Evolutionary conservation across 2,888 invertebrate species (phyloP).

Genomic region (Cryptosula pallasiana): DNA sequence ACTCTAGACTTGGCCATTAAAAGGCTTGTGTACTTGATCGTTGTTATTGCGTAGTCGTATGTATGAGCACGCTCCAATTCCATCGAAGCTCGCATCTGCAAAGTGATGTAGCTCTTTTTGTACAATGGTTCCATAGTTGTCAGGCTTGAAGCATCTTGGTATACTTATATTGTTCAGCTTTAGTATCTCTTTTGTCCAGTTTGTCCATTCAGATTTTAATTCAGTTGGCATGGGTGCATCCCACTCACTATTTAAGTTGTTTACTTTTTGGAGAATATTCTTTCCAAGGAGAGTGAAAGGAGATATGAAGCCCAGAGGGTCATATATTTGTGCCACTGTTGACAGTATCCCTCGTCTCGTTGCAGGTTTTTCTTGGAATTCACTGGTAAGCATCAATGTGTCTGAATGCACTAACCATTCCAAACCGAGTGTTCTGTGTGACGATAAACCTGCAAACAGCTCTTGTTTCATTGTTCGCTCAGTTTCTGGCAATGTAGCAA

Average conservation of each 20-base stretch:
- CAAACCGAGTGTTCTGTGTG: not conserved
- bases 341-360: constrained; percentile 17
- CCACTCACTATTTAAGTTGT: not conserved
- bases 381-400: not conserved
- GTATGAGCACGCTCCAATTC: constrained; percentile 19
- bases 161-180: not conserved
- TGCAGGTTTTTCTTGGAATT: not conserved
- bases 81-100: constrained; percentile 8
- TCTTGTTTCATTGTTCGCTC: constrained; percentile 27
- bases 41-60: not conserved
- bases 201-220: not conserved
- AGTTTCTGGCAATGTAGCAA: constrained; percentile 27
- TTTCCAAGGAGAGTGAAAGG: constrained; percentile 3
- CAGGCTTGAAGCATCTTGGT: not conserved
- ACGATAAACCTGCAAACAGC: not conserved
- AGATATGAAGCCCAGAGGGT: constrained; percentile 5
- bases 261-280: constrained; percentile 5
- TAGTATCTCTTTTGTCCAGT: not conserved
- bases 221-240: not conserved
- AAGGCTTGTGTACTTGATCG: constrained; percentile 2
- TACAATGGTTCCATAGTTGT: not conserved
- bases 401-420: not conserved
- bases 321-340: not conserved
- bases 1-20: not conserved
- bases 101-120: constrained; percentile 15